Evolutionary conservation across 2,797 vertebrate genomes (phyloP), one percentile per base, ranked within the genome.

Genomic region (Lagorchestes hirsutus): DNA sequence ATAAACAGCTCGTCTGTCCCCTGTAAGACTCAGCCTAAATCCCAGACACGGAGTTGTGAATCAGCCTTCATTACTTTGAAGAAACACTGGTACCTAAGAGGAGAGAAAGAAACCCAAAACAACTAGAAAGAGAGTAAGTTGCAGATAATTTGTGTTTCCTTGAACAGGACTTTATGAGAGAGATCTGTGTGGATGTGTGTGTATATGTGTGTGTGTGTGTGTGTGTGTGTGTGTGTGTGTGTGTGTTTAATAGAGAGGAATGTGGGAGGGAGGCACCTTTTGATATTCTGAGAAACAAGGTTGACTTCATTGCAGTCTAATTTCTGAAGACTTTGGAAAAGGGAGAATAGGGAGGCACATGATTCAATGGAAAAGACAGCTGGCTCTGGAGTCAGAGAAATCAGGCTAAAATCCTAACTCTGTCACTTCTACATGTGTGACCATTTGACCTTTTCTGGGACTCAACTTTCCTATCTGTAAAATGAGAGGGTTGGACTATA

Each of bases 41-140:
- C 96, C 93, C 97, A n/a, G 54, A 18, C 28, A 6, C 93, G 90
- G 95, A 82, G 95, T 93, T 92, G 57, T 31, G 34, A 92, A 11
- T 55, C 29, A 1, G 91, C 54, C 93, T 93, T 87, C 56, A 9
- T 2, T 27, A n/a, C 4, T 46, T 27, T 46, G n/a, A n/a, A 22
- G 6, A 18, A 82, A 10, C n/a, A 4, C 87, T 92, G 95, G 94
- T 96, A 24, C 74, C 4, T 46, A 82, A 87, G 40, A 50, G 92
- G 92, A 96, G 54, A 93, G 95, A 6, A 95, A 95, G 94, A 13
- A 27, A 40, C 90, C 96, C 13, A 91, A 93, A 90, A 97, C 95
- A 94, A 57, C 95, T 67, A 59, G 93, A 92, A 96, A 98, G 98
- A 98, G 98, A 97, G 96, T 94, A 94, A 92, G 29, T 14, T 8